Base-by-base conservation (phyloP, 2,888 invertebrate genomes). In the Amphipyra tragopoginis region DNA sequence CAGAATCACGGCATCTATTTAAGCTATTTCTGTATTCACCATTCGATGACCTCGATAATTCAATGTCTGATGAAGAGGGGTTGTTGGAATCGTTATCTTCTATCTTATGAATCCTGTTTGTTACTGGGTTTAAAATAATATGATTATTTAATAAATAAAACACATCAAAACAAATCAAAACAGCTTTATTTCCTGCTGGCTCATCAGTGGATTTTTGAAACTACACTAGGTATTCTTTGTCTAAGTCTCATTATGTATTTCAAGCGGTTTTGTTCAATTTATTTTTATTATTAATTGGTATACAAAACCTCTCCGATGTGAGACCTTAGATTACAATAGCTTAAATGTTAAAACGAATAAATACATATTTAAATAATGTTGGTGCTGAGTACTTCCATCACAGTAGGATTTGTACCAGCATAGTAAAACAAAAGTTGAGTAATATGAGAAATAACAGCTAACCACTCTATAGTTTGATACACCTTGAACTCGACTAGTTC, bases 131-230 rank as follows among this genome's bases (percentile, higher is more conserved):
- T 9, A 29, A 47, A 11, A 33, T 36, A 36, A 1, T 10, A 36
- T 10, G 9, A 36, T 36, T 33, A 33, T 33, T 36, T 38, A 50
- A 34, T 62, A 76, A 89, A 87, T 83, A 84, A 90, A 90, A 93
- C 86, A 59, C 85, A 21, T 53, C 85, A 87, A 85, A 86, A 92
- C 87, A 93, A 94, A 93, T 94, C 92, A 93, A 93, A 94, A 93
- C 94, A 93, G 93, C 90, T 94, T 85, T 93, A 93, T 93, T 93
- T 89, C 83, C 86, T 87, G 92, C 92, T 92, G 91, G 90, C 90
- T 91, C 86, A 88, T 88, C 88, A 86, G 87, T 86, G 87, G 86
- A 89, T 89, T 89, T 89, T 86, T 88, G 86, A 86, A 86, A 88
- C 90, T 91, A 90, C 88, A 82, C 83, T 86, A 80, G 76, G 78